A percentile compares a stretch with the other conserved stretches of the same genome.
Evolutionary conservation across 2,797 vertebrate species (phyloP).

Genomic region (Dicrostonyx torquatus): DNA sequence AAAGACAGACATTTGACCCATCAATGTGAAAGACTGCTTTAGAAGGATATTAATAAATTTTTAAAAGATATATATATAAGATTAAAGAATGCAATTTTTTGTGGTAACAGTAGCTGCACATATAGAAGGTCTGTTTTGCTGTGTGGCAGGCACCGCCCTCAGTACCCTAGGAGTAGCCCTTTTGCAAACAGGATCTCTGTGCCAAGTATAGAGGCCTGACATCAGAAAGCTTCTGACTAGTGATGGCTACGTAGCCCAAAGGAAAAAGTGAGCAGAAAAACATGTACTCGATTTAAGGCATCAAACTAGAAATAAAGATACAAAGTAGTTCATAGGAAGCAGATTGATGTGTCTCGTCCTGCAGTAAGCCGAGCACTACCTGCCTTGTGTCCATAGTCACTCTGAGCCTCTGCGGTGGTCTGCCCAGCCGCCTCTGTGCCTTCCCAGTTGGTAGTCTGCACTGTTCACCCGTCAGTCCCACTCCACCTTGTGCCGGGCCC

Average conservation of each 20-base stretch:
- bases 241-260: neutral
- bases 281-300: neutral
- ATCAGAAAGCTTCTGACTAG: neutral
- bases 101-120: neutral
- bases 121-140: neutral
- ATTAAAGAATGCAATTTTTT: neutral
- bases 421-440: neutral
- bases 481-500: neutral
- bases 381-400: neutral
- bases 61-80: neutral
- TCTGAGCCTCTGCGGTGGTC: neutral
- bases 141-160: neutral
- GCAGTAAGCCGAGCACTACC: neutral
- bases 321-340: slow-evolving; percentile 31
- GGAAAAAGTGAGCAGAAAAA: slow-evolving; percentile 36
- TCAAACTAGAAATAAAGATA: slow-evolving; percentile 51
- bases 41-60: neutral
- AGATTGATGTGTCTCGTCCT: neutral
- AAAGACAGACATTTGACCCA: neutral
- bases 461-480: slow-evolving; percentile 55
- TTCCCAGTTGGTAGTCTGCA: neutral
- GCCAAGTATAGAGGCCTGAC: neutral
- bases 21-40: neutral
- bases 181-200: neutral
- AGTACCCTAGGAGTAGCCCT: neutral